These are phyloP conservation scores for Lordiphosa stackelbergi DNA, from an alignment of 1,140 invertebrate genomes.

Conservation along the genomic window DNA sequence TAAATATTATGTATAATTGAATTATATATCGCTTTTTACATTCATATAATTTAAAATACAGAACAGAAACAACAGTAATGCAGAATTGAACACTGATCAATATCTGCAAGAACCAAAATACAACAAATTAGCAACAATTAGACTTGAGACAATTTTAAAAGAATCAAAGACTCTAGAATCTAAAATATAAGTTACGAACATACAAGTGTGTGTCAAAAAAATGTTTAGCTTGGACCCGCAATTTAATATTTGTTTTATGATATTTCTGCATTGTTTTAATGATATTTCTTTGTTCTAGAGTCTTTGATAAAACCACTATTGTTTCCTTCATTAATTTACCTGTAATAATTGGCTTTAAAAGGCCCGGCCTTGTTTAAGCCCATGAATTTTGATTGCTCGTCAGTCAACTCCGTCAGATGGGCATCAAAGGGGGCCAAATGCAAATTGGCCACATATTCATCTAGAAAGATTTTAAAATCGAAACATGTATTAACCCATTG, in stretches of 20 bases:
- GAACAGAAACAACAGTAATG: conserved; percentile 8
- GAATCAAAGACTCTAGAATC: no score
- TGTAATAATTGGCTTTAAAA: conserved; percentile 98
- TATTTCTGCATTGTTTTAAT: no score
- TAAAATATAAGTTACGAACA: no score
- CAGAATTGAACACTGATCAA: conserved; percentile 19
- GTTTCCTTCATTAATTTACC: conserved; percentile 79
- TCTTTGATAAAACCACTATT: neutral
- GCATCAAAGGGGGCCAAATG: conserved; percentile 98
- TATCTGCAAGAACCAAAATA: conserved; percentile 25
- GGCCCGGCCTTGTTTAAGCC: conserved; percentile 97
- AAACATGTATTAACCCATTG: neutral
- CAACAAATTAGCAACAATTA: neutral
- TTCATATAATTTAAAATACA: conserved; percentile 15
- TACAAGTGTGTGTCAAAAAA: no score
- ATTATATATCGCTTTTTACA: no score
- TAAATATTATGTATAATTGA: no score
- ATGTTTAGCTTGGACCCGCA: no score
- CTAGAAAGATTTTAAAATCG: conserved; percentile 12
- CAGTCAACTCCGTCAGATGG: conserved; percentile 94
- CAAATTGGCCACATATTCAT: conserved; percentile 78
- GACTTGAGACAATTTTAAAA: neutral
- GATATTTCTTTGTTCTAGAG: neutral
- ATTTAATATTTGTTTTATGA: no score
- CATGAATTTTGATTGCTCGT: conserved; percentile 98